Base-by-base conservation (phyloP, 1,140 invertebrate genomes). In the Nephotettix cincticeps region DNA sequence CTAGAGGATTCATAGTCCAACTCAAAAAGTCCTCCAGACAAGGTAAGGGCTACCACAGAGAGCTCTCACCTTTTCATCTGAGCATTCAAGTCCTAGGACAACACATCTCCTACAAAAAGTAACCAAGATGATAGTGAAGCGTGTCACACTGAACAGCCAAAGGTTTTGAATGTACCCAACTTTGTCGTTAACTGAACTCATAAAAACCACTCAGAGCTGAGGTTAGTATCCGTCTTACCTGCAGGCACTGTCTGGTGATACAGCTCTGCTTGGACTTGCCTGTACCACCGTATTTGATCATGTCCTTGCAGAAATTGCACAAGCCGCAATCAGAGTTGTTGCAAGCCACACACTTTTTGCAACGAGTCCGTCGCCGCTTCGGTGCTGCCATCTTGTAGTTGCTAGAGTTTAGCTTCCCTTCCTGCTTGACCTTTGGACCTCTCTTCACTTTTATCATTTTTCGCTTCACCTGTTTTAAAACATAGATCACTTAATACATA, bases 251-350 rank as follows among this genome's bases (percentile, higher is more conserved):
- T 30, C 95, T 84, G 88, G 94, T 95, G 74, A 96, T 88, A 79
- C 97, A 99, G 0, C 94, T 96, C 81, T 97, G 95, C 80, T 98
- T 98, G 70, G 95, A 95, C 45, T 93, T 84, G 0, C 96, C 96
- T 2, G 91, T 90, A 0, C 96, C 96, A 0, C 96, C 96, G 79
- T 96, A 98, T 82, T 98, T 98, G 11, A 95, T 93, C 96, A 98
- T 98, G 80, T 98, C 96, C 79, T 94, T 91, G 81, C 96, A 98
- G 79, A 96, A 97, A 71, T 90, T 91, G 80, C 96, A 98, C 76
- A 97, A 93, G 9, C 94, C 92, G 80, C 96, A 98, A 79, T 98
- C 95, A 17, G 90, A 89, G 40, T 95, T 86, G 66, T 93, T 90
- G 79, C 96, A 98, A 0, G 95, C 93, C 76, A 95, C 94, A 81